Evolutionary conservation across 2,113 vertebrate genomes (phyloP).

Genomic region (Oxyura jamaicensis): DNA sequence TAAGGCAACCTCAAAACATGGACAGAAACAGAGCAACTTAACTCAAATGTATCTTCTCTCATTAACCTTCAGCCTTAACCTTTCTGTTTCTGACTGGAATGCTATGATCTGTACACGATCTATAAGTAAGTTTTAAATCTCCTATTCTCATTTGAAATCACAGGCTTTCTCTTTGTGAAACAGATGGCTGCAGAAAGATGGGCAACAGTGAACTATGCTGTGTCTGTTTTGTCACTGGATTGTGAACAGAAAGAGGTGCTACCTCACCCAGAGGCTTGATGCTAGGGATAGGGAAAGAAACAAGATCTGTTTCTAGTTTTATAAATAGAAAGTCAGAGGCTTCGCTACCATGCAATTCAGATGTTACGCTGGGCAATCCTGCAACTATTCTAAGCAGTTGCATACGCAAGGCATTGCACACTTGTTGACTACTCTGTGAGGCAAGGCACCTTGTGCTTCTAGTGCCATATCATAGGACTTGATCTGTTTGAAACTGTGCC

Average conservation of each 20-base stretch:
- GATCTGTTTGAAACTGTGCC: neutral
- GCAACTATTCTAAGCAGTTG: neutral
- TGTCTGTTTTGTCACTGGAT: no score
- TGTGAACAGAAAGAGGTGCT: neutral
- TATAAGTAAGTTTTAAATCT: neutral
- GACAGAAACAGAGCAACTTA: neutral
- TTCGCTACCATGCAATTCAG: neutral
- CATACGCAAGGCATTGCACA: accelerated
- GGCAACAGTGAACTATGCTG: accelerated
- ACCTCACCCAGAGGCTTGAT: neutral
- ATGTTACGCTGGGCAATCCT: neutral
- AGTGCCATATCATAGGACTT: accelerated
- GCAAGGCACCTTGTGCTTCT: neutral
- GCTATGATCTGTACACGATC: no score
- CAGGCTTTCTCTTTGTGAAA: neutral
- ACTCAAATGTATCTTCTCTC: neutral
- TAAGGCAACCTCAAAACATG: neutral
- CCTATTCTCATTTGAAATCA: neutral
- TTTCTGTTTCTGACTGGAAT: neutral
- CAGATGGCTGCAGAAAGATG: neutral
- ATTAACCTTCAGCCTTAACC: neutral
- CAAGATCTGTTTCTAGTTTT: neutral
- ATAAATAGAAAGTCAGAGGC: neutral
- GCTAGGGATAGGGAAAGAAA: neutral
- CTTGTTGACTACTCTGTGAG: neutral